phyloP scores from a whole-genome alignment of 2,113 vertebrate species.

The Coracopsis vasa region DNA sequence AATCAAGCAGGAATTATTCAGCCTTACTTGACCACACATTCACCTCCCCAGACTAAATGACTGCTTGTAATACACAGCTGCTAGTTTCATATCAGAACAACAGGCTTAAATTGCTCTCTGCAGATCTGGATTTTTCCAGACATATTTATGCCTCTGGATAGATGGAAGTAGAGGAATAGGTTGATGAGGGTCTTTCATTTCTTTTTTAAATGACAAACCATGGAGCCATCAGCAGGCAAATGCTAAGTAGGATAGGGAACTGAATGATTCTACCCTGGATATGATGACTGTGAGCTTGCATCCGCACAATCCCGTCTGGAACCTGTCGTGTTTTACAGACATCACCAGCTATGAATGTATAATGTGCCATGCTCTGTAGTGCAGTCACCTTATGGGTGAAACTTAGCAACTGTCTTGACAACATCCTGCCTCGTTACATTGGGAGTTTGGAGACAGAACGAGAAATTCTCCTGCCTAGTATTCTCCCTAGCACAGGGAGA shows the following conservation, averaged over 20 bases:
- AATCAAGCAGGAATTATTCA: background rate
- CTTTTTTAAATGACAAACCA: background rate
- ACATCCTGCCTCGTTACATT: background rate
- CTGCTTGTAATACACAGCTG: background rate
- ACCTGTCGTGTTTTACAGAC: background rate
- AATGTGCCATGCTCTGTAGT: background rate
- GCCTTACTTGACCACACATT: background rate
- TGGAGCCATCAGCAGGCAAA: background rate
- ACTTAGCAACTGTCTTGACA: background rate
- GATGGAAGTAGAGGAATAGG: background rate
- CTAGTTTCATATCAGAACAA: background rate
- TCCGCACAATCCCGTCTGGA: background rate
- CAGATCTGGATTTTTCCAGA: background rate
- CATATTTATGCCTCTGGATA: background rate
- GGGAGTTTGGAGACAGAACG: background rate
- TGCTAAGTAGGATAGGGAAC: background rate
- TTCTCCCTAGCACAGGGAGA: background rate
- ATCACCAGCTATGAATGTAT: background rate
- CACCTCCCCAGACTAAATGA: background rate
- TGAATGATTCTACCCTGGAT: background rate
- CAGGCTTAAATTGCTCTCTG: background rate
- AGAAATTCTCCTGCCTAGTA: background rate
- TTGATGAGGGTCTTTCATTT: background rate
- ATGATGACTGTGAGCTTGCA: background rate
- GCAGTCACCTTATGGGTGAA: background rate